Evolutionary conservation across 2,113 vertebrate species (phyloP).

Genomic region (Lonchura striata): DNA sequence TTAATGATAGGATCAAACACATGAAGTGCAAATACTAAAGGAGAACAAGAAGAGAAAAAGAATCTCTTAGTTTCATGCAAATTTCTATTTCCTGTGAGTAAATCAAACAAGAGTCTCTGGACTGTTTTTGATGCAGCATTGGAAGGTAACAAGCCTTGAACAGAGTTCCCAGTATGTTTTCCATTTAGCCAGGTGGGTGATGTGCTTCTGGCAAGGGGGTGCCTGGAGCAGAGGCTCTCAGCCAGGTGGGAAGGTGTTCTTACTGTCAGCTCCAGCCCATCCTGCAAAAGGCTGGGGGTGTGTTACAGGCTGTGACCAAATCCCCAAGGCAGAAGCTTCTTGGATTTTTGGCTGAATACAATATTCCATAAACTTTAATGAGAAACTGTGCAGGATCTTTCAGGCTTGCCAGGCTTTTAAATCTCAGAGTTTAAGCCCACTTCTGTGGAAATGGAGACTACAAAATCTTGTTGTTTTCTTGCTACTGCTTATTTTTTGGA

Average conservation of each 20-base stretch:
- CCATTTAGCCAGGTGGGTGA: fast-evolving
- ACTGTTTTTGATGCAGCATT: not conserved
- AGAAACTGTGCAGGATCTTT: not conserved
- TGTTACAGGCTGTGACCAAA: not conserved
- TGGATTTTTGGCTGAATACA: not conserved
- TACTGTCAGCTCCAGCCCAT: not conserved
- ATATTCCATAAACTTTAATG: not conserved
- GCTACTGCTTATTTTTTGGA: slow-evolving; percentile 3
- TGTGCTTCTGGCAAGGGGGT: fast-evolving
- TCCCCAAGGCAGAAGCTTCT: not conserved
- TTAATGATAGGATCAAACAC: not conserved
- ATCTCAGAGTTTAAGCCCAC: not conserved
- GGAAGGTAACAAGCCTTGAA: not conserved
- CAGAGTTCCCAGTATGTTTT: fast-evolving
- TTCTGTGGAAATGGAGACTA: not conserved
- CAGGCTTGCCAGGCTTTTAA: not conserved
- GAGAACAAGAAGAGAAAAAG: not conserved
- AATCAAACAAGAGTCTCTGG: not conserved
- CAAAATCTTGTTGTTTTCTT: not conserved
- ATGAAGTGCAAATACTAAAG: not conserved
- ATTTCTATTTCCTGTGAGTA: not conserved
- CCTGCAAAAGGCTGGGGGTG: not conserved
- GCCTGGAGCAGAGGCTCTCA: not conserved
- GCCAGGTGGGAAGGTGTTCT: not conserved
- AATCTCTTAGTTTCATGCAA: not conserved